Conservation (phyloP, 2,113 vertebrate genomes). For the Sorex fumeus region DNA sequence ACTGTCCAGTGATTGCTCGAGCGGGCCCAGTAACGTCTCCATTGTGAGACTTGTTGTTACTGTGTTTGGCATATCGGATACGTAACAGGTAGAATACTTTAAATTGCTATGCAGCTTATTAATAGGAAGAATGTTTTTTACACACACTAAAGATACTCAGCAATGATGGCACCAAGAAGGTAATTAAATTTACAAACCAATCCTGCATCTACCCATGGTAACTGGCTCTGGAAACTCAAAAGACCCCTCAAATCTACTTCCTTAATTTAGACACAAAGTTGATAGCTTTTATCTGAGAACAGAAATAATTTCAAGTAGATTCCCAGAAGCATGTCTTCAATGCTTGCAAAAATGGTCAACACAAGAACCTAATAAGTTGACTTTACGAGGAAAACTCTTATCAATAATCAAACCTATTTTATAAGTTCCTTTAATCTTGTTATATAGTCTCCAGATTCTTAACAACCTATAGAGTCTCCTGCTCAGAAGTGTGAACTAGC, state of each 20-base stretch:
- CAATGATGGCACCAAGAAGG: not conserved
- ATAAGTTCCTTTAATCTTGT: slow-evolving; percentile 57
- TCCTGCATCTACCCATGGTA: not conserved
- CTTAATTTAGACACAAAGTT: slow-evolving; percentile 39
- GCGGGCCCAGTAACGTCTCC: too few species aligned
- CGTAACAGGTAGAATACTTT: too few species aligned
- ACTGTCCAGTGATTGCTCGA: too few species aligned
- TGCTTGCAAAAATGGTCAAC: slow-evolving; percentile 28
- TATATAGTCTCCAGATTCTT: slow-evolving; percentile 65
- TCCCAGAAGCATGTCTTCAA: slow-evolving; percentile 35
- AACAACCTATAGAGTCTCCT: slow-evolving; percentile 21
- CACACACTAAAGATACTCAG: slow-evolving; percentile 52
- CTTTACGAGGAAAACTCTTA: slow-evolving; percentile 61
- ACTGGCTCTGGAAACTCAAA: slow-evolving; percentile 17
- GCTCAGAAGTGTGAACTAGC: slow-evolving; percentile 64
- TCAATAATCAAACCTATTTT: slow-evolving; percentile 71
- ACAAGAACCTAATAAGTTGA: not conserved
- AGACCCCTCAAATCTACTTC: slow-evolving; percentile 6
- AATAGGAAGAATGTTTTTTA: slow-evolving; percentile 22
- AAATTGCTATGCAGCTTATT: slow-evolving; percentile 66
- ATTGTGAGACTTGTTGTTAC: too few species aligned
- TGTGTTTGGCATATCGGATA: too few species aligned
- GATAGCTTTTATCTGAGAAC: not conserved
- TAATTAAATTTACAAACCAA: slow-evolving; percentile 52
- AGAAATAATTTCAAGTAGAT: not conserved